Base-by-base conservation (phyloP, 2,797 vertebrate species). In the Mergus octosetaceus region DNA sequence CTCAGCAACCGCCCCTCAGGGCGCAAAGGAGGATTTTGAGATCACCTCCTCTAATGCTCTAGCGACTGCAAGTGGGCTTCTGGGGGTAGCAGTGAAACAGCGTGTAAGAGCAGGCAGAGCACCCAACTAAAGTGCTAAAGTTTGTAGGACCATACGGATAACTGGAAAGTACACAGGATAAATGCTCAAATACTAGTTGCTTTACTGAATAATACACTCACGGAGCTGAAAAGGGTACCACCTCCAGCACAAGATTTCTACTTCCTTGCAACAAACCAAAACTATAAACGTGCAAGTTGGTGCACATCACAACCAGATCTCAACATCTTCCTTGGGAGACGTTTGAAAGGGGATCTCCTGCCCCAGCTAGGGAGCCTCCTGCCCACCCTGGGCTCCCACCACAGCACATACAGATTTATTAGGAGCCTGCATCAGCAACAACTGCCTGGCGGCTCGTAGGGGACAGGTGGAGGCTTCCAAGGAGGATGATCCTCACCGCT, bases 341-440 rank as follows among this genome's bases (percentile, higher is more conserved):
- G 7, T 13, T 4, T 57, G 38, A 41, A 80, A 47, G 38, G 8
- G 79, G 25, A 58, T 49, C 34, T 54, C 45, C 38, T 45, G 47
- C 47, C 49, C 14, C 24, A 32, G 17, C 30, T 86, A 32, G 0
- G 3, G 79, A n/a, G 13, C 11, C 57, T 87, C 84, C 84, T 34
- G 6, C 60, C n/a, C 20, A 6, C 43, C 10, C 38, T 2, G 22
- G 30, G 64, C 36, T 58, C 39, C 54, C 41, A 70, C 16, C 61
- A 3, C 0, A 19, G 81, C 70, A 73, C 0, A 0, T 0, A 27
- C 0, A 2, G 32, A 13, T 43, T 53, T 60, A 76, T 53, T 21
- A 32, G 15, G 41, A 88, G 47, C 65, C 43, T 39, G 6, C 56
- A 25, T 7, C 58, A 69, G 57, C 8, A 58, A 8, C 27, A 84